Percentiles rank a stretch among this genome's conserved stretches.
phyloP scores from a whole-genome alignment of 2,888 invertebrate genomes.

The Drosophila vallismaia region DNA sequence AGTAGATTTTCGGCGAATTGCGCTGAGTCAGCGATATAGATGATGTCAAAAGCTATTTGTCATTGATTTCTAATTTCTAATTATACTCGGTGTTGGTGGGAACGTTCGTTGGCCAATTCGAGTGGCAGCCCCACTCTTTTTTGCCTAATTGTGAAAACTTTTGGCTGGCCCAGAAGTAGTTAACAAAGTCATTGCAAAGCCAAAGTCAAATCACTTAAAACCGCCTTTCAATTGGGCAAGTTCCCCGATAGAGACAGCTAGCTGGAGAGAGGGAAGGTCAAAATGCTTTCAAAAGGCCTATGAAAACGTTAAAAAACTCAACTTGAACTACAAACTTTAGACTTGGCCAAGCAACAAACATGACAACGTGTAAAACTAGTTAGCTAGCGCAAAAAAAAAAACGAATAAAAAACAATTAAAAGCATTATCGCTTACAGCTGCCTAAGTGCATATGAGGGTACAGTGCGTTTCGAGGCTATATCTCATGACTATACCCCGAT shows the following conservation, averaged over 20 bases:
- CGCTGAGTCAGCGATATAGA: conserved; percentile 47
- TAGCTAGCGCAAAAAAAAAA: conserved; percentile 51
- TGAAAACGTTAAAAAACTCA: conserved; percentile 33
- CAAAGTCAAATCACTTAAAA: conserved; percentile 68
- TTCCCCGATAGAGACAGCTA: conserved; percentile 1
- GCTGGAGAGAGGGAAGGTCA: conserved; percentile 53
- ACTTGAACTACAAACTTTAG: conserved; percentile 71
- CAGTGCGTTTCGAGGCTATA: conserved; percentile 24
- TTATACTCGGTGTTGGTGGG: conserved; percentile 1
- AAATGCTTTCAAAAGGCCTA: conserved; percentile 67
- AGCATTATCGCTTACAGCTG: conserved; percentile 78
- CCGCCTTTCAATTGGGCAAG: conserved; percentile 41
- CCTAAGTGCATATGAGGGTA: conserved; percentile 54
- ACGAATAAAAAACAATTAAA: conserved; percentile 41
- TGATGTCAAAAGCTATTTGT: conserved; percentile 50
- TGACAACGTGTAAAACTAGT: conserved; percentile 69
- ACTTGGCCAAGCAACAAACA: conserved; percentile 52
- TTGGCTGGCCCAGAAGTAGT: conserved; percentile 67
- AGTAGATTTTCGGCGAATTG: conserved; percentile 22
- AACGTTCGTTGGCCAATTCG: conserved; percentile 12
- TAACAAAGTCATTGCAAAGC: conserved; percentile 46
- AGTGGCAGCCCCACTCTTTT: conserved; percentile 1
- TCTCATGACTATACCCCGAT: not conserved
- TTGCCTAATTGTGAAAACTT: conserved; percentile 40
- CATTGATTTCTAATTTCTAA: conserved; percentile 41